Evolutionary conservation across 2,113 vertebrate genomes (phyloP).

Genomic region (Helogale parvula): DNA sequence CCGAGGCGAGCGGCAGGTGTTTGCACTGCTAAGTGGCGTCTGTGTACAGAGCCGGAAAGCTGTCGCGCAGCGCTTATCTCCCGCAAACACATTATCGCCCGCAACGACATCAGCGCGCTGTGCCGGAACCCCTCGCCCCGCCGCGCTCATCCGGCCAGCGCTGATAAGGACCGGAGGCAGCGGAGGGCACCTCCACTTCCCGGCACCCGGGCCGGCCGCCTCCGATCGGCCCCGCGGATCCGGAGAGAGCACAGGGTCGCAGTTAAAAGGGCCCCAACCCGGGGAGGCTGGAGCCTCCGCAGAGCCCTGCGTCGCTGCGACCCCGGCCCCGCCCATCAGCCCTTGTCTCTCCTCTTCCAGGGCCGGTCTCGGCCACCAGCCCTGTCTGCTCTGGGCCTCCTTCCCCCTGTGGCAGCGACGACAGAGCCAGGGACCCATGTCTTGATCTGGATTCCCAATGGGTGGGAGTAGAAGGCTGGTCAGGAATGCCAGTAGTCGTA

Average conservation of each 20-base stretch:
- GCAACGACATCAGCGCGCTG: neutral
- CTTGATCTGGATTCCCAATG: neutral
- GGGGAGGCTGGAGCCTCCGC: neutral
- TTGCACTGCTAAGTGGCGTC: slow-evolving; percentile 68
- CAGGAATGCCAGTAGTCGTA: neutral
- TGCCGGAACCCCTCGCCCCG: neutral
- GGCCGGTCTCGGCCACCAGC: neutral
- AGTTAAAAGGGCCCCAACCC: neutral
- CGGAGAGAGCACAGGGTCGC: neutral
- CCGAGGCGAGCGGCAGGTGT: neutral
- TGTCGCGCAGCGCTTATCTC: slow-evolving; percentile 29
- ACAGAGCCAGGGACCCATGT: neutral
- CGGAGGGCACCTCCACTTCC: neutral
- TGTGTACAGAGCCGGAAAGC: slow-evolving; percentile 59
- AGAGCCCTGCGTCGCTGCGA: neutral
- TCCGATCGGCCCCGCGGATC: neutral
- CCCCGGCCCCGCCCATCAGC: neutral
- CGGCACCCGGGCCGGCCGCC: neutral
- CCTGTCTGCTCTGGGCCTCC: neutral
- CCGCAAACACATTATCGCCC: slow-evolving; percentile 38
- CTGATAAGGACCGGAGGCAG: slow-evolving; percentile 59
- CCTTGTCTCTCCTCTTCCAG: neutral
- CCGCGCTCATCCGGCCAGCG: neutral
- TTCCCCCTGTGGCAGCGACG: neutral
- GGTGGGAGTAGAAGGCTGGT: neutral